These are phyloP conservation scores for Nephrotoma appendiculata DNA, from an alignment of 2,888 invertebrate genomes.

Conservation along the genomic window DNA sequence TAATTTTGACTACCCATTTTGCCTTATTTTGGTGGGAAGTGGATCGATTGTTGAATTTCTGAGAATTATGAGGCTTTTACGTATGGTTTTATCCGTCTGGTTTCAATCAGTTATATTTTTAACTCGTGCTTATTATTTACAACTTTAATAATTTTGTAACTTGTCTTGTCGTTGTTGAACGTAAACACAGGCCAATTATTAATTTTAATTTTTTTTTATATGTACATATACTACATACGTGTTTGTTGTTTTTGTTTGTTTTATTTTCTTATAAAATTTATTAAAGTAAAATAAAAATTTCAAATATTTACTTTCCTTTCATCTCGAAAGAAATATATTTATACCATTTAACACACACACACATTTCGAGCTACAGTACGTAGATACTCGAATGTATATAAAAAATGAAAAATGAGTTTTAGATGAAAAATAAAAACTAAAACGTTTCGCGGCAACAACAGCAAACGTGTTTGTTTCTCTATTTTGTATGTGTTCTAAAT, in stretches of 20 bases:
- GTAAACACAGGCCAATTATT: neutral
- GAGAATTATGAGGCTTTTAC: too few species aligned
- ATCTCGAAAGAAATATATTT: neutral
- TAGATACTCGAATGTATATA: neutral
- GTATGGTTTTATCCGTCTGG: too few species aligned
- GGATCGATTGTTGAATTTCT: too few species aligned
- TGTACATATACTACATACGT: neutral
- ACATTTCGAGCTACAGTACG: neutral
- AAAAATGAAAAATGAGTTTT: neutral
- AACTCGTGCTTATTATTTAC: neutral
- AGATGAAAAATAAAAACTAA: neutral
- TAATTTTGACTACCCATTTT: too few species aligned
- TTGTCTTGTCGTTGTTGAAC: neutral
- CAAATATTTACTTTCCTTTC: neutral
- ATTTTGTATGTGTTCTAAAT: neutral
- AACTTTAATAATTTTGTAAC: neutral
- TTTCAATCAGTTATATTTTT: too few species aligned
- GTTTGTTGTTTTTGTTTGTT: neutral
- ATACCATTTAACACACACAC: neutral
- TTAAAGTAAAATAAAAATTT: neutral
- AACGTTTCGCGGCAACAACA: neutral
- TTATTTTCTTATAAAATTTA: neutral
- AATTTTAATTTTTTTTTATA: neutral
- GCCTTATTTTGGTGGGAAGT: too few species aligned
- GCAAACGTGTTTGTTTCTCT: neutral